Base-by-base conservation (phyloP, 92 coral and sea anemone species). In the Parazoanthus darwini region DNA sequence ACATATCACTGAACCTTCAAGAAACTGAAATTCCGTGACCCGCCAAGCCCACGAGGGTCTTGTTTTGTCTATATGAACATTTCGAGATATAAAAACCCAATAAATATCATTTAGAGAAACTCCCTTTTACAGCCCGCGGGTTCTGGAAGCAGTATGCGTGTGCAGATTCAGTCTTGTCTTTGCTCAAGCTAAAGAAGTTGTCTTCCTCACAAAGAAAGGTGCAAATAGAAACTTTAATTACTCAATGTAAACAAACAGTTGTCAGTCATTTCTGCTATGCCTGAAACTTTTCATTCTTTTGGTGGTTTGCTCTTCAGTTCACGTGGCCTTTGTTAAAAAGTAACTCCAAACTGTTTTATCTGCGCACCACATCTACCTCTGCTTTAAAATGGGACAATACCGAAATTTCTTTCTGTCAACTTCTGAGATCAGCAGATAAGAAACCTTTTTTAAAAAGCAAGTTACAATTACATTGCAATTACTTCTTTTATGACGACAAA, bases 11-110 rank as follows among this genome's bases (percentile, higher is more conserved):
- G 42, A 39, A 39, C 50, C 22, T 77, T 50, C 26, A 26, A 20
- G 35, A 26, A 26, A 23, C 43, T 79, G 50, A 54, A 25, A 71
- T 80, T 80, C 46, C 84, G 84, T 80, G 84, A 80, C 84, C 33
- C 56, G 84, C 44, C 70, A 80, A 80, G 68, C 85, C 85, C 83
- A 29, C 68, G 54, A 2, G 18, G 59, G 18, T 9, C 16, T 51
- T 51, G 13, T 51, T 63, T 18, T 22, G n/a, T 63, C 20, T 16
- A 10, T 15, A 54, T 54, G 16, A 68, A 25, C 3, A 8, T 46
- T 44, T n/a, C n/a, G 39, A 78, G 63, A 78, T 25, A 50, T 26
- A 38, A 26, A 46, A 26, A 48, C 10, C 51, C 4, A 1, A 11
- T 36, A 25, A 79, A 36, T 14, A 79, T 10, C 26, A 13, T 51